Percentiles rank a stretch among this genome's conserved stretches.
These are phyloP conservation scores for Chrysomela aeneicollis DNA, from an alignment of 2,888 invertebrate genomes.

Conservation along the genomic window DNA sequence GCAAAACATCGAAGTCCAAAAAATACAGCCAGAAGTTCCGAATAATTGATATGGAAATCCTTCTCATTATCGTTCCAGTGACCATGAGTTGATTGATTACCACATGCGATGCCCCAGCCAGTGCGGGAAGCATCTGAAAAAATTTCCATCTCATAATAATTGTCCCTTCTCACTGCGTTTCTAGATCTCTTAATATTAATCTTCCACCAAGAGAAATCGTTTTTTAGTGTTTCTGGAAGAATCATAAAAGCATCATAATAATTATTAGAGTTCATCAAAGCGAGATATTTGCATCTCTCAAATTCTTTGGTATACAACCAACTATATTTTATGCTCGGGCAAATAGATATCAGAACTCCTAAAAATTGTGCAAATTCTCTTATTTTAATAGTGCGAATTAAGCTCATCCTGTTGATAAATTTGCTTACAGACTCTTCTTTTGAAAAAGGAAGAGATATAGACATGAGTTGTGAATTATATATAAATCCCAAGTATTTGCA, in stretches of 20 bases:
- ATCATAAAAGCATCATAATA: slow-evolving; percentile 21
- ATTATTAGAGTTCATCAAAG: background rate
- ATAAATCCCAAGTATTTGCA: background rate
- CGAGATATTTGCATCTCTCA: background rate
- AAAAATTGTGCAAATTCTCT: slow-evolving; percentile 28
- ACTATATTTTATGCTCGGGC: slow-evolving; percentile 30
- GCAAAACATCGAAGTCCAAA: background rate
- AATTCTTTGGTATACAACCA: too few relatives aligned
- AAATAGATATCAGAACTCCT: slow-evolving; percentile 34
- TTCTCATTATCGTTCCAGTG: slow-evolving; percentile 38
- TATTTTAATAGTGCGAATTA: background rate
- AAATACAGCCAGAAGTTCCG: background rate
- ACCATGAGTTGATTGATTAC: slow-evolving; percentile 31
- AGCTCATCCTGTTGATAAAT: slow-evolving; percentile 4
- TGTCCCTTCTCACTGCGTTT: slow-evolving; percentile 21
- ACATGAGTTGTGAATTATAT: background rate
- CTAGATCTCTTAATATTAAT: slow-evolving; percentile 19
- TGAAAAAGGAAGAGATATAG: too few relatives aligned
- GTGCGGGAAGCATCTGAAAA: slow-evolving; percentile 38
- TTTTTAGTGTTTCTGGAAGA: background rate
- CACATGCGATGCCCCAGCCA: slow-evolving; percentile 40
- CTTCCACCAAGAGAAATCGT: slow-evolving; percentile 41
- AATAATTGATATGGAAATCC: slow-evolving; percentile 26
- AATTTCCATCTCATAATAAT: slow-evolving; percentile 30
- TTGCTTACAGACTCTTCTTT: too few relatives aligned